phyloP scores from a whole-genome alignment of 2,113 vertebrate genomes.

The Tenebrosternarchus preto region DNA sequence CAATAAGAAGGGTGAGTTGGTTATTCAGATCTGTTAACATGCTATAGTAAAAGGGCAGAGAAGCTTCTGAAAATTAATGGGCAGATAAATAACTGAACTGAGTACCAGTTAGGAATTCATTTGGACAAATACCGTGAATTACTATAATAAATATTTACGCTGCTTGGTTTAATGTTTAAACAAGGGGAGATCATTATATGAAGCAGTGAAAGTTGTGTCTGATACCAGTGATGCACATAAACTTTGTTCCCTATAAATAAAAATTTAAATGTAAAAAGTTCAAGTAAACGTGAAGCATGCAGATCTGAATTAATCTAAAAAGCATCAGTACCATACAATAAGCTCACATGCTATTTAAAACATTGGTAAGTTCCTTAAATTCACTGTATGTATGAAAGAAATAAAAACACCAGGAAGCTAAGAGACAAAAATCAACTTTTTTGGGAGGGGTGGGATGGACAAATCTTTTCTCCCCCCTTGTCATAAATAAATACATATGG shows the following conservation, averaged over 20 bases:
- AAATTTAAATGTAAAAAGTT: constrained; percentile 58
- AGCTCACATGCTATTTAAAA: constrained; percentile 10
- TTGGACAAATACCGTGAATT: no score
- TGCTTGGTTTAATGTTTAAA: neutral
- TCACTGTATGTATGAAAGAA: neutral
- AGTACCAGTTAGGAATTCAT: neutral
- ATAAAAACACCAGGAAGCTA: neutral
- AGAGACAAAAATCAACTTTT: neutral
- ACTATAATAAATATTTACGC: neutral
- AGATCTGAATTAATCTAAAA: constrained; percentile 44
- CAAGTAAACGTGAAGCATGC: constrained; percentile 62
- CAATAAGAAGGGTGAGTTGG: neutral
- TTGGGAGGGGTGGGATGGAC: neutral
- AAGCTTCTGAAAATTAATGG: neutral
- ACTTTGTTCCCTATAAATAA: constrained; percentile 33
- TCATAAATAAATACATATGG: neutral
- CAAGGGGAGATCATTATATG: neutral
- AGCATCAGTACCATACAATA: constrained; percentile 60
- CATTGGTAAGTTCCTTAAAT: constrained; percentile 4
- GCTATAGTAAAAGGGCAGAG: neutral
- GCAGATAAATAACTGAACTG: neutral
- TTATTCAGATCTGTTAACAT: neutral
- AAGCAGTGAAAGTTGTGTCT: constrained; percentile 24
- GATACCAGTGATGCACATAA: constrained; percentile 56
- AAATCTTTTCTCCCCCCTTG: neutral